Evolutionary conservation across 2,797 vertebrate species (phyloP), one percentile per base, ranked within the genome.

Genomic region (Crypturellus tataupa): DNA sequence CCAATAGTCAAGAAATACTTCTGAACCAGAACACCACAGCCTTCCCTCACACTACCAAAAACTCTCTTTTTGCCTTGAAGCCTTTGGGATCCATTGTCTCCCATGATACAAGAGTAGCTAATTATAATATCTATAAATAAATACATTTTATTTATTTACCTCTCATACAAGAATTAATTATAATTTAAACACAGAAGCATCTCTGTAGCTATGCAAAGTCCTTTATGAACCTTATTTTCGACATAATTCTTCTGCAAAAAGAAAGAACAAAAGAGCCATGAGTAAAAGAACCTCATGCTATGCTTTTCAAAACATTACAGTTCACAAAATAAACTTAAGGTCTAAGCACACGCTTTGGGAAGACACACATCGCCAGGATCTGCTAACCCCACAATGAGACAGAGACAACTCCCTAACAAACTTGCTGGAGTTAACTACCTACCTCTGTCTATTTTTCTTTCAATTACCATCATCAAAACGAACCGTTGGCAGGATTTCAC

Each of bases 51-150:
- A 19, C 62, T 80, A 47, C 56, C 86, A 56, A 90, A 64, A 65
- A 77, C 18, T 42, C 29, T 44, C 58, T 5, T 12, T 23, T 15
- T 93, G 75, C 70, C 64, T 68, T 49, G 59, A 47, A 91, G 72
- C 35, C 78, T 53, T 75, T 1, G 4, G 37, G 80, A 60, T 88
- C 91, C 19, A 5, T 42, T 58, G 44, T 25, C 0, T 44, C 67
- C 58, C 53, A 31, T 24, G 78, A 72, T 21, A 80, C 49, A 83
- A 24, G 21, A 83, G 81, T 71, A 89, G 77, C 73, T 90, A 35
- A 91, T 90, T 96, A 68, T 82, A 73, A 49, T 58, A 81, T 24
- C 75, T 91, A 55, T 51, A 93, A 91, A 94, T 84, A 51, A 51
- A 51, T 24, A 51, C 49, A 51, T 51, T 49, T 49, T 49, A 49